Evolutionary conservation across 2,797 vertebrate genomes (phyloP).

Genomic region (Setipinna tenuifilis): DNA sequence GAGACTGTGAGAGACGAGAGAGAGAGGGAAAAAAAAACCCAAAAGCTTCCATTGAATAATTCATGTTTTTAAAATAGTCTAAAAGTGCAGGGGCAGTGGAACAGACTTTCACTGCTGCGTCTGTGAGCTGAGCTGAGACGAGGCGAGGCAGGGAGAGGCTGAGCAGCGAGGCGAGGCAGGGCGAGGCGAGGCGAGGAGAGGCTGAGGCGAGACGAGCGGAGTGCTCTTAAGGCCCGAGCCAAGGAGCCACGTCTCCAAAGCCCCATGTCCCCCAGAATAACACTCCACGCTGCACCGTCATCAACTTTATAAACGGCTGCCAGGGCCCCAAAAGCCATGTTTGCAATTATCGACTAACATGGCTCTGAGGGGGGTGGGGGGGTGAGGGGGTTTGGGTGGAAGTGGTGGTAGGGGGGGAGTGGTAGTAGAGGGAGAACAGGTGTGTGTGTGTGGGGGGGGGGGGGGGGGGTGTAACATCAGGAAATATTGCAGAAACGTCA

Average conservation of each 20-base stretch:
- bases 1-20: neutral
- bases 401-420: slow-evolving; percentile 34
- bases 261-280: slow-evolving; percentile 38
- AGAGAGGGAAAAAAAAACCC: neutral
- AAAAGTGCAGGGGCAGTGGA: neutral
- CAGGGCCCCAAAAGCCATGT: slow-evolving; percentile 59
- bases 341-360: slow-evolving; percentile 62
- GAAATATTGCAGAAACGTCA: neutral
- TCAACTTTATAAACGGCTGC: slow-evolving; percentile 52
- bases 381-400: neutral
- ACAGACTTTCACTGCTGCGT: neutral
- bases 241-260: neutral
- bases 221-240: neutral
- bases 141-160: no score
- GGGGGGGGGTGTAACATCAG: no score
- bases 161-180: no score
- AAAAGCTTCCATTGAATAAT: neutral
- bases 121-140: neutral
- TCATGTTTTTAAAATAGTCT: slow-evolving; percentile 17
- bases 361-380: neutral
- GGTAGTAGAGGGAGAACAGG: neutral
- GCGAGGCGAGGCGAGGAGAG: no score
- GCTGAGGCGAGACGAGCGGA: no score
- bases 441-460: no score
- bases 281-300: slow-evolving; percentile 52